Base-by-base conservation (phyloP, 1,140 invertebrate species). In the Agrilus planipennis region DNA sequence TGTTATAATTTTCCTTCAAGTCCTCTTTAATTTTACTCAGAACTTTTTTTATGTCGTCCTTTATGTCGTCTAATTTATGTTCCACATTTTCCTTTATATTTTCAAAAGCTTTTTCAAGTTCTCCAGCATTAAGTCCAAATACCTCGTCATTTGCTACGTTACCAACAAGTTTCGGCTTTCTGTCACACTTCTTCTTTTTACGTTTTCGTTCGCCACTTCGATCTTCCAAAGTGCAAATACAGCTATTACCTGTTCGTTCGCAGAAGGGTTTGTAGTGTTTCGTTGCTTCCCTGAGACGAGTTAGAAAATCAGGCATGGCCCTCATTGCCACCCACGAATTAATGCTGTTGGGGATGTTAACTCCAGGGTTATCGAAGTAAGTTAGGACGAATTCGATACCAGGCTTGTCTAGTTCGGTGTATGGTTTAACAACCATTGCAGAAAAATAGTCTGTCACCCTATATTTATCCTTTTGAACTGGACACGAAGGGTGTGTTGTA, bases 341-440 rank as follows among this genome's bases (percentile, higher is more conserved):
- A 19, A 83, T 64, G 35, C 72, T 65, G 9, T 71, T 62, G 20
- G 79, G 79, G 44, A 83, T 67, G 52, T 76, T 77, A 25, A 83
- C 67, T 4, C 83, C 85, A 12, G 86, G 84, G 68, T 89, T 81
- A 58, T 89, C 87, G 58, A 81, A 90, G 64, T 90, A 90, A 1
- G 86, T 89, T 4, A 90, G 67, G 18, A 78, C 74, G 63, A 88
- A 89, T 61, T 89, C 84, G 46, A 89, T 45, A 18, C 55, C 58
- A 45, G 78, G 75, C 60, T 82, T 65, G 45, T 77, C 58, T 34
- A 73, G 64, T 21, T 75, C 68, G 21, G 65, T 63, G 20, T 71
- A 63, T 2, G 83, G 81, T 62, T 75, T 81, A 40, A 90, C 83
- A 0, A 89, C 82, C 78, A 89, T 86, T 43, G 79, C 78, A 30